phyloP scores from a whole-genome alignment of 2,113 vertebrate species.

The Turnix velox region DNA sequence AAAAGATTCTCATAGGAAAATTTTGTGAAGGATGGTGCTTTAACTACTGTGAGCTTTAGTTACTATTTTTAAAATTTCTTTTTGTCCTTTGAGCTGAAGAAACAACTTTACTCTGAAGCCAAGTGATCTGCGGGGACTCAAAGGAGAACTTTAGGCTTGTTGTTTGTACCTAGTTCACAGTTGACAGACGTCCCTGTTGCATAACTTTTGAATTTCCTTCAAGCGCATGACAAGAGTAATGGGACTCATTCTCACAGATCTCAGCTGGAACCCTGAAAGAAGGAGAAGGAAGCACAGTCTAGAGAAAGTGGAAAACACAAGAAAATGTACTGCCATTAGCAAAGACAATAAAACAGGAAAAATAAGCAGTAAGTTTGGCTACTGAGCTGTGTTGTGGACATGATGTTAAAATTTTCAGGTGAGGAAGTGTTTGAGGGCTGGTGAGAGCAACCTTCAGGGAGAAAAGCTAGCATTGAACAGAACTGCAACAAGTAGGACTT shows the following conservation, averaged over 20 bases:
- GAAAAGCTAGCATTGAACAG: not conserved
- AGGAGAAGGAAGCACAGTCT: not conserved
- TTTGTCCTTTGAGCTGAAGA: not conserved
- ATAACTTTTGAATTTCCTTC: not conserved
- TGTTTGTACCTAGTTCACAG: not conserved
- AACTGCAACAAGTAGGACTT: not conserved
- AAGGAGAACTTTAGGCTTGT: not conserved
- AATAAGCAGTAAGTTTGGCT: not conserved
- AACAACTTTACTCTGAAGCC: not conserved
- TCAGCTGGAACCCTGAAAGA: not conserved
- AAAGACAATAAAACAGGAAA: not conserved
- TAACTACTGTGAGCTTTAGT: not conserved
- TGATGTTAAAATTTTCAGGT: not conserved
- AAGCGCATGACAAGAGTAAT: not conserved
- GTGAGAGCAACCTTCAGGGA: not conserved
- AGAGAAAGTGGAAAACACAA: not conserved
- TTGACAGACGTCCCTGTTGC: not conserved
- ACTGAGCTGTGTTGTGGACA: not conserved
- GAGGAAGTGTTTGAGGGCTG: not conserved
- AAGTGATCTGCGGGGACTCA: not conserved
- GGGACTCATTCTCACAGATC: not conserved
- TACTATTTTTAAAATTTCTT: not conserved
- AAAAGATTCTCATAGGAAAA: not conserved
- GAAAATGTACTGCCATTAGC: accelerated
- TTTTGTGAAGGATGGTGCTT: accelerated